Evolutionary conservation across 2,113 vertebrate species (phyloP), one percentile per base, ranked within the genome.

Genomic region (Calypte anna): DNA sequence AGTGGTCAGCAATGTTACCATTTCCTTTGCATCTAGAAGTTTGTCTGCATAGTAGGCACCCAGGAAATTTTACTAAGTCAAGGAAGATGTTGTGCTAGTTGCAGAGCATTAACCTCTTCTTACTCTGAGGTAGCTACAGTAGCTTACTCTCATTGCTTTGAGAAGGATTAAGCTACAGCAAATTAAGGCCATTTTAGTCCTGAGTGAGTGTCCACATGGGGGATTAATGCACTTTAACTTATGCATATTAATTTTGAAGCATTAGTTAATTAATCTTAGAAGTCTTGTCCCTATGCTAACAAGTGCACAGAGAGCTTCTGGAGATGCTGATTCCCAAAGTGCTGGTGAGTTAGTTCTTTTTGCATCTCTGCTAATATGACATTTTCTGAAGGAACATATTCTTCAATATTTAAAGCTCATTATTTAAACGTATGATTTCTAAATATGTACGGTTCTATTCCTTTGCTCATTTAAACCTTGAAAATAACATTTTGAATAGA

Each of bases 181-280:
- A 74, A 74, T 94, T 70, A 74, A 80, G 68, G 43, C 28, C 55
- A 59, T 38, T 80, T 90, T 74, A 80, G 75, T 86, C 63, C 38
- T 62, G 43, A 87, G 36, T 85, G 55, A 85, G 28, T 51, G 88
- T 90, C 85, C 79, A 55, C 59, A 12, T 9, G 22, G 50, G 43
- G 82, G 59, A 86, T 94, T 88, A 86, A 54, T 55, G 43, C 63
- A 76, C 63, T 93, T 94, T 72, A 90, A 73, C 40, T 86, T 67
- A 46, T 0, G 4, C 75, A 66, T 25, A 24, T 86, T 86, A 66
- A 25, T 90, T 96, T 91, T 82, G 79, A 87, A 77, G 13, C 51
- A 63, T 94, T 93, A 78, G 66, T 91, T 82, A 87, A 87, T 89
- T 93, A 87, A 70, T 77, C 51, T 51, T 79, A 36, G 38, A 61